Evolutionary conservation across 2,113 vertebrate genomes (phyloP).

Genomic region (Hyaena hyaena): DNA sequence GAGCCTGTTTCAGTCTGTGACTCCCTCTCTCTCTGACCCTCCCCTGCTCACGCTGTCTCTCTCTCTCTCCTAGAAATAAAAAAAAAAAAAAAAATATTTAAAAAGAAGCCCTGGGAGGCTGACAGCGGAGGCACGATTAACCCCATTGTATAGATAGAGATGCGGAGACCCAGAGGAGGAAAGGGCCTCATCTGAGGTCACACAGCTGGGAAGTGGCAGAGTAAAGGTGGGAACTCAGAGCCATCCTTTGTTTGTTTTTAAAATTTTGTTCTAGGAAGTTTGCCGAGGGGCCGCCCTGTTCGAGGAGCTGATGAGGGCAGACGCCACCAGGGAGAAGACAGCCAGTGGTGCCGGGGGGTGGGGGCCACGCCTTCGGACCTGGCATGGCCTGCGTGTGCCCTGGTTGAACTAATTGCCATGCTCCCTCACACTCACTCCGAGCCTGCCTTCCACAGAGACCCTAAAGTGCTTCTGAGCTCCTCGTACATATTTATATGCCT

Average conservation of each 20-base stretch:
- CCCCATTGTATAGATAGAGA: neutral
- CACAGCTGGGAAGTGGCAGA: neutral
- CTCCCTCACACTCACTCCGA: neutral
- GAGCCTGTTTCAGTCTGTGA: too few relatives aligned
- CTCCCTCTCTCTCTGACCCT: too few relatives aligned
- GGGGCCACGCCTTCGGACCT: rapidly evolving
- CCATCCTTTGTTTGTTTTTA: neutral
- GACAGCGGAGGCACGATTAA: neutral
- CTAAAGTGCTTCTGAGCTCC: constrained; percentile 68
- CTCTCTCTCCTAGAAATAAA: too few relatives aligned
- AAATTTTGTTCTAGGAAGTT: constrained; percentile 29
- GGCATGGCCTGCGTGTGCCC: neutral
- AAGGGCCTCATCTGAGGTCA: neutral
- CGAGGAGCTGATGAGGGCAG: neutral
- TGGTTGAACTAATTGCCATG: neutral
- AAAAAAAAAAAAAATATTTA: too few relatives aligned
- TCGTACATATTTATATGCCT: constrained; percentile 74
- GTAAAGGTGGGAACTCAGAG: neutral
- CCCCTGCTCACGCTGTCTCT: too few relatives aligned
- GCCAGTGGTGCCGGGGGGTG: neutral
- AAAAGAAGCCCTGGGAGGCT: neutral
- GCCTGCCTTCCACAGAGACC: constrained; percentile 65
- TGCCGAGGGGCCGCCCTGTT: neutral
- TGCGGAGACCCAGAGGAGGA: neutral
- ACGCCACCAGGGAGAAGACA: rapidly evolving